Evolutionary conservation across 1,140 invertebrate species (phyloP).

Genomic region (Zaprionus vittiger): DNA sequence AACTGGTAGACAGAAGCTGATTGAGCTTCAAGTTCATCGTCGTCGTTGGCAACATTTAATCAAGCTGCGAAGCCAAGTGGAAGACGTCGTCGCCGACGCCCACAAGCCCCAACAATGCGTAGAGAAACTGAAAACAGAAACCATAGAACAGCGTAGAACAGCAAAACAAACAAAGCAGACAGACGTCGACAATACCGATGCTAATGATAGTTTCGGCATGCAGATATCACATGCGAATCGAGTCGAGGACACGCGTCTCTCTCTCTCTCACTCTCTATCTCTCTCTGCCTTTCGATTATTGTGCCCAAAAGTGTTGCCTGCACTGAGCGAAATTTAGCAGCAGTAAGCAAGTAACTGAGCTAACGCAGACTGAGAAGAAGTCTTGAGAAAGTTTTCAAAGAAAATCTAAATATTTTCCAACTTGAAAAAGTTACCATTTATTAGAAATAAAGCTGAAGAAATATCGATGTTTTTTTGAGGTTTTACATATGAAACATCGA

Average conservation of each 20-base stretch:
- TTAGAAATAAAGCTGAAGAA: background rate
- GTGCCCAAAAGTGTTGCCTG: background rate
- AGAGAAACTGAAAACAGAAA: constrained; percentile 17
- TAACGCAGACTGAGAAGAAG: background rate
- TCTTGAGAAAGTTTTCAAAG: background rate
- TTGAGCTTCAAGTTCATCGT: constrained; percentile 62
- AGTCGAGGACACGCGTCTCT: background rate
- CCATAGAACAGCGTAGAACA: background rate
- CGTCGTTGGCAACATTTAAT: constrained; percentile 80
- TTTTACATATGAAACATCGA: too few relatives aligned
- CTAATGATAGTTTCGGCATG: constrained; percentile 67
- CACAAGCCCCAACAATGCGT: constrained; percentile 9
- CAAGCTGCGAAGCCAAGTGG: constrained; percentile 77
- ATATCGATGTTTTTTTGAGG: too few relatives aligned
- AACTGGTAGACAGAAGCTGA: constrained; percentile 58
- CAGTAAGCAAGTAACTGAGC: background rate
- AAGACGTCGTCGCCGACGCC: constrained; percentile 60
- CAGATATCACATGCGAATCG: constrained; percentile 30
- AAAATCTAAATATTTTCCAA: background rate
- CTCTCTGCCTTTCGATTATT: background rate
- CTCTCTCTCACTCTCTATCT: background rate
- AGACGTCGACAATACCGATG: constrained; percentile 14
- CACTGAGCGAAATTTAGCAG: background rate
- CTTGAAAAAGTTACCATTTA: background rate
- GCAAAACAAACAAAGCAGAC: constrained; percentile 58